Percentiles rank a stretch among this genome's conserved stretches.
Conservation (phyloP, 1,140 invertebrate genomes). For the Scaptomyza hsui region DNA sequence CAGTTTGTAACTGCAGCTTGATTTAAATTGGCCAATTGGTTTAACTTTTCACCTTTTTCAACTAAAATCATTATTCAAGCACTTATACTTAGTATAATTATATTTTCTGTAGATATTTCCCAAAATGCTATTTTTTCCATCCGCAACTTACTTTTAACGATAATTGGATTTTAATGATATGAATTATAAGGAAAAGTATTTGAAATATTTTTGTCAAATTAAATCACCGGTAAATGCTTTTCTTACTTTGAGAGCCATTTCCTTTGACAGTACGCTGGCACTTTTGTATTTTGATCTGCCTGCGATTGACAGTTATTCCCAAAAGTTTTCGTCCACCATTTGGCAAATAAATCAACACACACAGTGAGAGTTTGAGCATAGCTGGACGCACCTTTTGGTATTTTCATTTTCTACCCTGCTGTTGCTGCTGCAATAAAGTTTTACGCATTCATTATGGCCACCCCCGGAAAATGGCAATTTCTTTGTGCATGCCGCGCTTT, state of each 20-base stretch:
- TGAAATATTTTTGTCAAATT: conserved; percentile 28
- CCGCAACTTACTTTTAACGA: conserved; percentile 2
- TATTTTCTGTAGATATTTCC: background rate
- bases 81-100: background rate
- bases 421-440: conserved; percentile 43
- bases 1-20: conserved; percentile 10
- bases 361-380: background rate
- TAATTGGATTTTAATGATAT: conserved; percentile 53
- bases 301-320: conserved; percentile 46
- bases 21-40: conserved; percentile 24
- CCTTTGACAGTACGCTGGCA: conserved; percentile 14
- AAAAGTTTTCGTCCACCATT: conserved; percentile 27
- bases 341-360: conserved; percentile 35
- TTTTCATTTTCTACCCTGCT: conserved; percentile 16
- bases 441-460: conserved; percentile 54
- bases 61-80: background rate
- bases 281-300: conserved; percentile 43
- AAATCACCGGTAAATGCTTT: conserved; percentile 27
- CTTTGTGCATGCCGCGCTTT: conserved; percentile 44
- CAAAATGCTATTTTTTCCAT: background rate
- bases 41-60: conserved; percentile 21
- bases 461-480: conserved; percentile 49
- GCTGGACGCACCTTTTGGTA: conserved; percentile 17
- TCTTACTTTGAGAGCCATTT: conserved; percentile 11
- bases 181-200: conserved; percentile 34